Base-by-base conservation (phyloP, 2,113 vertebrate genomes). In the Taurulus bubalis region DNA sequence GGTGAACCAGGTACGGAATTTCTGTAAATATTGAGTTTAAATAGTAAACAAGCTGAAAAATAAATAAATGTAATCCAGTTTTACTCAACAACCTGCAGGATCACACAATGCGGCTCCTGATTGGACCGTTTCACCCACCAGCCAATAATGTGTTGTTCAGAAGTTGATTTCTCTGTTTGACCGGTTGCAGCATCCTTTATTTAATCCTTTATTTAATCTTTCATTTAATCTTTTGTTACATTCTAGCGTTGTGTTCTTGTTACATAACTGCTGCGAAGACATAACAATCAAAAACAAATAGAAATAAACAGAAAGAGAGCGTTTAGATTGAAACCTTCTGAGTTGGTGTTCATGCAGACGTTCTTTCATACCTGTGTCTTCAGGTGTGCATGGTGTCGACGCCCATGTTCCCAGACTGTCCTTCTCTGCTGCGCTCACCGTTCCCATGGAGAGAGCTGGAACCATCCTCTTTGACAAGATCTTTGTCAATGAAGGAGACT, bases 381-480 rank as follows among this genome's bases (percentile, higher is more conserved):
- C 91, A 98, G 97, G 98, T 56, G 40, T 89, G 8, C 92, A 95
- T 6, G 98, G 97, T 7, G 85, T 84, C 2, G 95, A 96, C 3
- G 95, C 94, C 68, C 79, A 82, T 0, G 66, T 90, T 14, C 96
- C 94, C 28, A 94, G 90, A 18, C 69, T 99, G 34, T 96, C 97
- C 0, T 99, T 99, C 93, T 97, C 97, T 0, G 97, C 97, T 0
- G 96, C 97, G 0, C 94, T 99, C 76, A 97, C 96, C 0, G 87
- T 92, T 5, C 95, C 96, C 8, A 91, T 95, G 75, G 81, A 93
- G 2, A 90, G 94, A 74, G 86, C 96, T 0, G 97, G 97, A 82
- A 98, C 97, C 8, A 95, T 99, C 20, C n/a, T 94, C 72, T 99
- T 99, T 11, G 96, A 99, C 91, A 96, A 96, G 83, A 83, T 96